Percentiles rank a stretch among this genome's conserved stretches.
These are phyloP conservation scores for Lasioglossum figueresi DNA, from an alignment of 2,888 invertebrate species.

Conservation along the genomic window DNA sequence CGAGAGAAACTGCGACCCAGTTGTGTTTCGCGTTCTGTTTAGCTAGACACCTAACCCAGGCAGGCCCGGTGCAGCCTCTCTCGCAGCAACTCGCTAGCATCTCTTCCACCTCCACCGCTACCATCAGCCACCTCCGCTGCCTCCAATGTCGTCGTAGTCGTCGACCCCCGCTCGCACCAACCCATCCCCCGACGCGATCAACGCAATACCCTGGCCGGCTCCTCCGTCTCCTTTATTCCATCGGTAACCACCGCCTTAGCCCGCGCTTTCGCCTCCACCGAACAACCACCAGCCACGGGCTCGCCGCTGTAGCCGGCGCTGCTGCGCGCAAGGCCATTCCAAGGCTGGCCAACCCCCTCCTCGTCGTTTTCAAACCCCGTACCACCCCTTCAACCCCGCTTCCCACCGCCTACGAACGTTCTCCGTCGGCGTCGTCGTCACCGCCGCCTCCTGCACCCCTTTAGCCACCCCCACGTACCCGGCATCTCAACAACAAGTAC, in stretches of 20 bases:
- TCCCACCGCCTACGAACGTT: constrained; percentile 56
- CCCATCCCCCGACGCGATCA: constrained; percentile 50
- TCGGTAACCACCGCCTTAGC: constrained; percentile 66
- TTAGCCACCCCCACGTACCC: constrained; percentile 61
- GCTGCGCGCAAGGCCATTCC: constrained; percentile 79
- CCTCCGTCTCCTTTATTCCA: constrained; percentile 49
- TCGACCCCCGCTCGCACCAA: constrained; percentile 10
- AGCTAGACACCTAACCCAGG: constrained; percentile 44
- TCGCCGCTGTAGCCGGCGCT: constrained; percentile 61
- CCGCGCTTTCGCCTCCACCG: constrained; percentile 67
- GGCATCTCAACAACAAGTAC: constrained; percentile 83
- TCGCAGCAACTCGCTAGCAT: constrained; percentile 26
- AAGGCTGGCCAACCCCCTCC: constrained; percentile 73
- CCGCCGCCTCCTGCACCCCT: constrained; percentile 41
- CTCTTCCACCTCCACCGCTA: constrained; percentile 8
- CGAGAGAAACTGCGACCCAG: constrained; percentile 71
- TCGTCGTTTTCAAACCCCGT: constrained; percentile 24
- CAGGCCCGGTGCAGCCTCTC: constrained; percentile 24
- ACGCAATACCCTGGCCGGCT: constrained; percentile 30
- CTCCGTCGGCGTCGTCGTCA: constrained; percentile 57
- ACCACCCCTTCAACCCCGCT: constrained; percentile 33
- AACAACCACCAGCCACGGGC: constrained; percentile 70
- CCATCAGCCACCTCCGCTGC: constrained; percentile 38
- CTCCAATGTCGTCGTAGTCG: constrained; percentile 15
- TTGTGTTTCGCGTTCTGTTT: constrained; percentile 75